Evolutionary conservation across 2,797 vertebrate genomes (phyloP).

Genomic region (Nyctibius grandis): DNA sequence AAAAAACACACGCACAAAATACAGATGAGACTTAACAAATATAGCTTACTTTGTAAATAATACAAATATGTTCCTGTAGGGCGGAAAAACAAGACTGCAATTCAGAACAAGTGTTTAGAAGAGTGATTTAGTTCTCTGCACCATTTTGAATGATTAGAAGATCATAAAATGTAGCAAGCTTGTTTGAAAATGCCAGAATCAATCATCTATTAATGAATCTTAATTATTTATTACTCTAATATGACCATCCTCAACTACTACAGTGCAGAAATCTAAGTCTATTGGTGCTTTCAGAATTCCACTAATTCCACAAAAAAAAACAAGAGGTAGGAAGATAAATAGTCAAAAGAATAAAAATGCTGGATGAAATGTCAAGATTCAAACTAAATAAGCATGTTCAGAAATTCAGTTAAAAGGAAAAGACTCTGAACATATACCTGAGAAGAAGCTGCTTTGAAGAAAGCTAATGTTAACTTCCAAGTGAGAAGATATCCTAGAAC

Average conservation of each 20-base stretch:
- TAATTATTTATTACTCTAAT: not conserved
- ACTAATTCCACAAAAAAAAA: not conserved
- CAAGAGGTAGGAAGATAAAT: not conserved
- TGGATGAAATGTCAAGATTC: not conserved
- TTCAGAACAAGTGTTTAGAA: not conserved
- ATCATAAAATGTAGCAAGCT: not conserved
- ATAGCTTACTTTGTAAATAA: not conserved
- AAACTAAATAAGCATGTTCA: not conserved
- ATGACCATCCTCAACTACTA: not conserved
- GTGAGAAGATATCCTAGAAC: slow-evolving; percentile 92
- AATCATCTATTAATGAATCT: not conserved
- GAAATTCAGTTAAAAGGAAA: not conserved
- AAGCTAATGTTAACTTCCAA: slow-evolving; percentile 94
- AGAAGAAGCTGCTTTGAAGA: slow-evolving; percentile 94
- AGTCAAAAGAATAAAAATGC: not conserved
- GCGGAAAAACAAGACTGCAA: not conserved
- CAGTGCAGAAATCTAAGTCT: not conserved
- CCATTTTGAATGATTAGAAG: not conserved
- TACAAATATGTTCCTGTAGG: not conserved
- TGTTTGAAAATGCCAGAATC: not conserved
- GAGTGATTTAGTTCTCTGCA: not conserved
- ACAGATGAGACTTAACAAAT: not conserved
- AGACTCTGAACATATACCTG: slow-evolving; percentile 76
- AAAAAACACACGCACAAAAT: not conserved
- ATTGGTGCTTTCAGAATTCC: not conserved